A percentile compares a stretch with the other conserved stretches of the same genome.
These are phyloP conservation scores for Oxyruncus cristatus DNA, from an alignment of 2,113 vertebrate species.

Conservation along the genomic window DNA sequence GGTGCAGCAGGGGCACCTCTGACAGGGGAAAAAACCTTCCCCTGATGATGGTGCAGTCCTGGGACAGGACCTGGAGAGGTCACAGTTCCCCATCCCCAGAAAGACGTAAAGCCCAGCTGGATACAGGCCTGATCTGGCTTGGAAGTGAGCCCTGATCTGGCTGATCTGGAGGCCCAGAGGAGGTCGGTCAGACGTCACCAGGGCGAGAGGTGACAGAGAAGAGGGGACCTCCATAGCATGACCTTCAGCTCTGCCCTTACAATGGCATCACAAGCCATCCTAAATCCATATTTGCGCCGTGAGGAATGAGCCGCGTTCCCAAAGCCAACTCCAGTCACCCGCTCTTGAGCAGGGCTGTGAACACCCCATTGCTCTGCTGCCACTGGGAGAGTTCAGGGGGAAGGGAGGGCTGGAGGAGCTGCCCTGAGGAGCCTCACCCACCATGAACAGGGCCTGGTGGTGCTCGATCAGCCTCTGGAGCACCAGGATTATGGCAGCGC, in stretches of 20 bases:
- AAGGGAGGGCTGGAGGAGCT: background rate
- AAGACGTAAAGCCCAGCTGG: background rate
- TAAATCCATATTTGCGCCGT: background rate
- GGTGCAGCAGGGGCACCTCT: background rate
- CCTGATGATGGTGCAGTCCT: background rate
- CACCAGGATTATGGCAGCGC: conserved; percentile 83
- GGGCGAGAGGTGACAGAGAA: background rate
- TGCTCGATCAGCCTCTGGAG: conserved; percentile 87
- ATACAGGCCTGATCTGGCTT: background rate
- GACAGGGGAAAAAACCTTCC: background rate
- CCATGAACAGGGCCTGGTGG: conserved; percentile 83
- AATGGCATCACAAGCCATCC: background rate
- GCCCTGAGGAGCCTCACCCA: conserved; percentile 23
- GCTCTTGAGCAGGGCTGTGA: background rate
- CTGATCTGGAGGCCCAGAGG: background rate
- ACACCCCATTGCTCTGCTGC: background rate
- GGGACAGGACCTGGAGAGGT: background rate
- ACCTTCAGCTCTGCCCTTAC: background rate
- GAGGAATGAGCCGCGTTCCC: background rate
- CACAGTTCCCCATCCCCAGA: background rate
- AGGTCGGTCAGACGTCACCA: rapidly evolving
- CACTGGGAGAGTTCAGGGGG: background rate
- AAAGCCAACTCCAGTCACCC: rapidly evolving
- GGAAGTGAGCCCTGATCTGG: background rate
- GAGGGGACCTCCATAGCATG: background rate